These are phyloP conservation scores for Caradrina clavipalpis DNA, from an alignment of 2,888 invertebrate genomes.

Conservation along the genomic window DNA sequence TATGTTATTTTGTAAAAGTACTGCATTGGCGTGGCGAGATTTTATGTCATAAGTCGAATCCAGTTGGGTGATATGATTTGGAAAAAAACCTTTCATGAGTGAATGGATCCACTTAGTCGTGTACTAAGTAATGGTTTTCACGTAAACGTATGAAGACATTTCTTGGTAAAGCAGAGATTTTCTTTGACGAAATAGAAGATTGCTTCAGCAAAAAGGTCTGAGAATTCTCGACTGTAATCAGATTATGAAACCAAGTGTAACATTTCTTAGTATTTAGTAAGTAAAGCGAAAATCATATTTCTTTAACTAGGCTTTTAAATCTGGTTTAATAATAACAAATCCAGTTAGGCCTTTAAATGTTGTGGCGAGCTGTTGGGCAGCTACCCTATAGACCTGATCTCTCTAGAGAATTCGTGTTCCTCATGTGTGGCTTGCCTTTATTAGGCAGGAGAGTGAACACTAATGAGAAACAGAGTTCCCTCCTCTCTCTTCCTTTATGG, in stretches of 20 bases:
- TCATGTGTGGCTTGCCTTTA: too few species aligned
- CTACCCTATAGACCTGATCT: too few species aligned
- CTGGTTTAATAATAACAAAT: too few species aligned
- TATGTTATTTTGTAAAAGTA: constrained; percentile 15
- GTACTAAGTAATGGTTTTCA: constrained; percentile 50
- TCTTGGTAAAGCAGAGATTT: constrained; percentile 39
- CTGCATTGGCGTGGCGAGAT: constrained; percentile 34
- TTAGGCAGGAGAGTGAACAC: too few species aligned
- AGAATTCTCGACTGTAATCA: constrained; percentile 11
- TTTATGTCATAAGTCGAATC: constrained; percentile 45
- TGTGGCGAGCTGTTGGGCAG: too few species aligned
- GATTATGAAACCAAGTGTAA: neutral
- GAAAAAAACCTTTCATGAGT: constrained; percentile 63
- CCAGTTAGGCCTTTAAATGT: too few species aligned
- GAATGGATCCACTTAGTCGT: constrained; percentile 61
- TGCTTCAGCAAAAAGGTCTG: constrained; percentile 4
- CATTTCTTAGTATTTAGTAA: neutral
- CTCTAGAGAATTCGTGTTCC: too few species aligned
- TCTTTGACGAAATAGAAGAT: constrained; percentile 44
- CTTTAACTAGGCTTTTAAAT: neutral
- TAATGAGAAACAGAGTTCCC: too few species aligned
- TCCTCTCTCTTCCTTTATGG: too few species aligned
- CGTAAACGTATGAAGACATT: constrained; percentile 47
- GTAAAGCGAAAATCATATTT: neutral
- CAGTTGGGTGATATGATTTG: constrained; percentile 58